Percentiles rank a stretch among this genome's conserved stretches.
Evolutionary conservation across 53 echinoderm and acorn worm species (phyloP).

Genomic region (Holothuria scabra): DNA sequence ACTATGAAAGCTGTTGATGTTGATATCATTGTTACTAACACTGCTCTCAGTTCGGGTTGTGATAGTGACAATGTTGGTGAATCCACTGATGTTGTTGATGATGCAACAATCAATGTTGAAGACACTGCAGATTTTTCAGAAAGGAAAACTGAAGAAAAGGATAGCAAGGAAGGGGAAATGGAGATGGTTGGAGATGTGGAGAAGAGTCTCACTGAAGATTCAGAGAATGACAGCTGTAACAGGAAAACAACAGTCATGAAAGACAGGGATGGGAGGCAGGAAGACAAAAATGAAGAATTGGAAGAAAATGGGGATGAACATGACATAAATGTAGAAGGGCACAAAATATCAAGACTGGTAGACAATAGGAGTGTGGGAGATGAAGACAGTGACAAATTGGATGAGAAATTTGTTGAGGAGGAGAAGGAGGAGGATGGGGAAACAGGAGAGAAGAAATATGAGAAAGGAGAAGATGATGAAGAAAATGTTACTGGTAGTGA

Average conservation of each 20-base stretch:
- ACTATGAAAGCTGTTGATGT: too few species aligned
- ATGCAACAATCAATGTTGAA: too few species aligned
- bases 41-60: too few species aligned
- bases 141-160: too few species aligned
- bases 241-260: background rate
- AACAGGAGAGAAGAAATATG: too few species aligned
- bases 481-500: too few species aligned
- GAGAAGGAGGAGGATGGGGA: background rate
- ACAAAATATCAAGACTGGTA: background rate
- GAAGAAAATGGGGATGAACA: background rate
- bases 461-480: background rate
- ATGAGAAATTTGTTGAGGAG: background rate
- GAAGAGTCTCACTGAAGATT: background rate
- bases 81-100: too few species aligned
- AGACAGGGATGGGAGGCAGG: background rate
- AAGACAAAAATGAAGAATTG: background rate
- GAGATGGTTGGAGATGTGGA: background rate
- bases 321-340: background rate
- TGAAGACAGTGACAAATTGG: background rate
- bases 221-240: background rate
- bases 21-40: too few species aligned
- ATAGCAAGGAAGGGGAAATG: background rate
- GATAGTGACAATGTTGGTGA: too few species aligned
- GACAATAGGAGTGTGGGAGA: background rate
- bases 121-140: too few species aligned